Percentiles rank a stretch among this genome's conserved stretches.
Evolutionary conservation across 2,797 vertebrate species (phyloP).

Genomic region (Cuculus canorus): DNA sequence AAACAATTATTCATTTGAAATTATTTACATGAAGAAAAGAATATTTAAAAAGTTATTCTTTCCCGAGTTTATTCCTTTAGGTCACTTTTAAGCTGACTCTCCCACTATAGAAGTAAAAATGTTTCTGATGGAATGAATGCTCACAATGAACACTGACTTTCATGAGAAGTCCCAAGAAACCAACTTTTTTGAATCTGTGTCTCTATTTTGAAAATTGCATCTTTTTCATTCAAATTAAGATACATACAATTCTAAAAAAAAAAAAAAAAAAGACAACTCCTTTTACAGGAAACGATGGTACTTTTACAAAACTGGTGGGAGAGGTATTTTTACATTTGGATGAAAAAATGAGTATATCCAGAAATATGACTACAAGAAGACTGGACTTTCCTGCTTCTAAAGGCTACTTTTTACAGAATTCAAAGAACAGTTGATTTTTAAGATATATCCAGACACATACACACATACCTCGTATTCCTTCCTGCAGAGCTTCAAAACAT

Average conservation of each 20-base stretch:
- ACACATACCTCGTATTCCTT: constrained; percentile 92
- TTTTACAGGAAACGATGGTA: neutral
- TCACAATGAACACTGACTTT: neutral
- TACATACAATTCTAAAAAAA: neutral
- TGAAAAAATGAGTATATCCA: neutral
- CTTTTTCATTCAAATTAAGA: neutral
- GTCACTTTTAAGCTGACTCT: neutral
- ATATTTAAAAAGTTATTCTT: neutral
- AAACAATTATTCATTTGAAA: neutral
- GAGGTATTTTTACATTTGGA: neutral
- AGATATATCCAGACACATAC: neutral
- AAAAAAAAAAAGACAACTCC: neutral
- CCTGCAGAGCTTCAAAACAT: constrained; percentile 93
- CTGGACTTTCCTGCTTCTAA: neutral
- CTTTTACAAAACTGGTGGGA: neutral
- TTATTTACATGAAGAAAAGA: neutral
- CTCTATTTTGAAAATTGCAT: neutral
- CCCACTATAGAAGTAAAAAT: neutral
- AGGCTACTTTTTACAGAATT: neutral
- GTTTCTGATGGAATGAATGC: constrained; percentile 11
- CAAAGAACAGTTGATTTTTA: neutral
- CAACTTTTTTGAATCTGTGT: neutral
- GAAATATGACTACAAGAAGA: neutral
- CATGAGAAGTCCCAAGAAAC: neutral
- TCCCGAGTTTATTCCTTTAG: neutral